Conservation (phyloP, 2,888 invertebrate species). For the Salpingus planirostris region DNA sequence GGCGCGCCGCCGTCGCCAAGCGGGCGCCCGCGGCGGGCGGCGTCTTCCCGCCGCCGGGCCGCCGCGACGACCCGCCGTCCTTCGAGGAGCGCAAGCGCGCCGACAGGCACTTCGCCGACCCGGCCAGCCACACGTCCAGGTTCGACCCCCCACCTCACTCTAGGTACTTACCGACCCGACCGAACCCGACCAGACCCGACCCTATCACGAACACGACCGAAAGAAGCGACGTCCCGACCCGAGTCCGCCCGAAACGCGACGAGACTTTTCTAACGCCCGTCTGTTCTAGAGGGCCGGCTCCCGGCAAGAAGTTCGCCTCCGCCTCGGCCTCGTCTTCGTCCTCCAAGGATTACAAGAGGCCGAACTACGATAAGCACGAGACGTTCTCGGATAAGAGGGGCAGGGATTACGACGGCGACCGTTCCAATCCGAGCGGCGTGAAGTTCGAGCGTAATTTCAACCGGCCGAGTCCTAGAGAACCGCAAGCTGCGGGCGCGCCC, state of each 20-base stretch:
- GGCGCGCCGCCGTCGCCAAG: slow-evolving; percentile 46
- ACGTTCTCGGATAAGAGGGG: background rate
- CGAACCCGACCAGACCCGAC: too few species aligned
- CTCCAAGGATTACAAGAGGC: background rate
- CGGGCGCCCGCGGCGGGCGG: slow-evolving; percentile 36
- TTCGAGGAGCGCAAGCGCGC: slow-evolving; percentile 36
- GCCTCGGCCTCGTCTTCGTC: too few species aligned
- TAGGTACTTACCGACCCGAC: too few species aligned
- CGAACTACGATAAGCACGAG: background rate
- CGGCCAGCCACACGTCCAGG: too few species aligned
- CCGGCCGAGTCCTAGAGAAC: too few species aligned
- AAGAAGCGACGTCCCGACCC: too few species aligned
- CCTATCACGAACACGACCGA: too few species aligned
- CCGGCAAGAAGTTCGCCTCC: background rate
- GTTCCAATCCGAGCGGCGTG: background rate
- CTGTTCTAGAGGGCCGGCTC: background rate
- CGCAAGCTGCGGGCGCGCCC: too few species aligned
- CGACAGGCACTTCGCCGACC: slow-evolving; percentile 44
- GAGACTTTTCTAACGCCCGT: background rate
- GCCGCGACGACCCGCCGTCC: slow-evolving; percentile 35
- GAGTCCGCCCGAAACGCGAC: background rate
- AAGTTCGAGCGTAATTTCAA: too few species aligned
- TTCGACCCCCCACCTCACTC: slow-evolving; percentile 44
- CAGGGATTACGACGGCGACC: background rate
- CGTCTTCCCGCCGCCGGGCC: slow-evolving; percentile 25